These are phyloP conservation scores for Glossophaga mutica DNA, from an alignment of 2,797 vertebrate genomes.

Conservation along the genomic window DNA sequence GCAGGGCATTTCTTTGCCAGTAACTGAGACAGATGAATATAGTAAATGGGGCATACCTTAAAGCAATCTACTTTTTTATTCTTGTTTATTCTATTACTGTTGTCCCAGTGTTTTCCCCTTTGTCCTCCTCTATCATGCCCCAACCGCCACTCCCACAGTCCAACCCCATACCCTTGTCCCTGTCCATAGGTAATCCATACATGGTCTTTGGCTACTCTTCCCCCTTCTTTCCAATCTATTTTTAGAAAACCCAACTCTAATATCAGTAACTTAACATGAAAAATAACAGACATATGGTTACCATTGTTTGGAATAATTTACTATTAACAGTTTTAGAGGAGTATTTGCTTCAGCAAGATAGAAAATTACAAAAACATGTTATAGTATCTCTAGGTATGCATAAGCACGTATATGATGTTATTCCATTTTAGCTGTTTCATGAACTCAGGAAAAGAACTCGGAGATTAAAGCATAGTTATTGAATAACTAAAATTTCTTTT, in stretches of 20 bases:
- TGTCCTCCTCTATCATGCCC: background rate
- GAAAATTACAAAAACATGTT: background rate
- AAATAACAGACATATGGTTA: background rate
- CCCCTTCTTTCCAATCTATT: background rate
- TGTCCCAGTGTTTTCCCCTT: background rate
- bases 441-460: background rate
- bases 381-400: background rate
- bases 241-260: background rate
- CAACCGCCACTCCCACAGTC: background rate
- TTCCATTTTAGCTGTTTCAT: background rate
- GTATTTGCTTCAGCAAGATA: background rate
- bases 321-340: background rate
- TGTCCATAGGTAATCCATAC: background rate
- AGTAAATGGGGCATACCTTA: background rate
- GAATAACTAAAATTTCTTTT: conserved; percentile 4
- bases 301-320: background rate
- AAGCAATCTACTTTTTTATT: background rate
- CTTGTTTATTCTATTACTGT: background rate
- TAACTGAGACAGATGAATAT: background rate
- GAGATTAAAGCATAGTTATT: background rate
- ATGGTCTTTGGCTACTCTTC: background rate
- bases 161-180: background rate
- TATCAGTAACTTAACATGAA: background rate
- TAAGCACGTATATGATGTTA: background rate
- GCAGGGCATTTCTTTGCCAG: background rate